A percentile compares a stretch with the other conserved stretches of the same genome.
These are phyloP conservation scores for Cottus gobio DNA, from an alignment of 2,113 vertebrate species.

Conservation along the genomic window DNA sequence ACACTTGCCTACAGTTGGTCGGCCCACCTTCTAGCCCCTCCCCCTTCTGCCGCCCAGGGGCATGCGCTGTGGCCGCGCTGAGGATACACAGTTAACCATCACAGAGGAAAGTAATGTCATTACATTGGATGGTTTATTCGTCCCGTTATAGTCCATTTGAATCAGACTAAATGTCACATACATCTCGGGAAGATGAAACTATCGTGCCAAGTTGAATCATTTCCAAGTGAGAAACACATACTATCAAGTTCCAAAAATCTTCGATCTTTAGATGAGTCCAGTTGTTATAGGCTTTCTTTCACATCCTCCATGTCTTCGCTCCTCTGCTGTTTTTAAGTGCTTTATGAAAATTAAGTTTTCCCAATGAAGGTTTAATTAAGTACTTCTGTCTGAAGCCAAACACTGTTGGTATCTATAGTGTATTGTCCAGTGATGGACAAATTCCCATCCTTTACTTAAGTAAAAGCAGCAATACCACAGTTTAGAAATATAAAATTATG, in stretches of 20 bases:
- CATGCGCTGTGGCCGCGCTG: conserved; percentile 50
- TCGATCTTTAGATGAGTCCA: neutral
- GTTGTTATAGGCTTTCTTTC: neutral
- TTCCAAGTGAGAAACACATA: neutral
- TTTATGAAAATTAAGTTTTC: neutral
- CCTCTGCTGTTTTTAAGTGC: too few relatives aligned
- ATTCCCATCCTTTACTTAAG: neutral
- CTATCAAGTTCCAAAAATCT: neutral
- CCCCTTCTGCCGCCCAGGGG: conserved; percentile 28
- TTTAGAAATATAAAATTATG: neutral
- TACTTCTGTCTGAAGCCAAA: neutral
- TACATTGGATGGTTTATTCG: neutral
- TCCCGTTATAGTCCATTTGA: neutral
- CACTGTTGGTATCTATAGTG: neutral
- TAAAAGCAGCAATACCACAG: neutral
- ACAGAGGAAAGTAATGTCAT: neutral
- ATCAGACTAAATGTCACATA: neutral
- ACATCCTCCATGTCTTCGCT: neutral
- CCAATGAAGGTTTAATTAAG: neutral
- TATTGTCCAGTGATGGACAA: neutral
- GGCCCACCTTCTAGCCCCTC: conserved; percentile 60
- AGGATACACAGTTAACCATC: neutral
- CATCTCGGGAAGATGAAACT: neutral
- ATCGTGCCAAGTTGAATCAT: too few relatives aligned
- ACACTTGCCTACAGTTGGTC: conserved; percentile 59